Percentiles rank a stretch among this genome's conserved stretches.
These are phyloP conservation scores for Caenorhabditis sinica DNA, from an alignment of 2,888 invertebrate genomes.

Conservation along the genomic window DNA sequence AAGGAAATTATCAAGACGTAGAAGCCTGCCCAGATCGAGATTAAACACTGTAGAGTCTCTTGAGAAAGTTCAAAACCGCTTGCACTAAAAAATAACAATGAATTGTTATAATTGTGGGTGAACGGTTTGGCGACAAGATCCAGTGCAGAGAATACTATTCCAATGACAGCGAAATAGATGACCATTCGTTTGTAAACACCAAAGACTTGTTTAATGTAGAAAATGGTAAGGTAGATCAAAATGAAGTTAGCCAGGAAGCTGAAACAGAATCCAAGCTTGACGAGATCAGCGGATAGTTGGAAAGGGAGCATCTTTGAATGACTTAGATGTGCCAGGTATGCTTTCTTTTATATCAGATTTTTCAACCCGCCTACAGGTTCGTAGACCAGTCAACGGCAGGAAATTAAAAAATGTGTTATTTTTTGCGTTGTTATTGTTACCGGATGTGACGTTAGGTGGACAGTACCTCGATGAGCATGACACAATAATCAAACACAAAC, in stretches of 20 bases:
- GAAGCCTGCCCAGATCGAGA: conserved; percentile 11
- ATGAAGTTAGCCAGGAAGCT: background rate
- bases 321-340: no score
- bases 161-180: background rate
- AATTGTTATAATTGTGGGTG: conserved; percentile 8
- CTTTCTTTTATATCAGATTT: no score
- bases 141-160: background rate
- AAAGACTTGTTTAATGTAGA: conserved; percentile 5
- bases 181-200: conserved; percentile 11
- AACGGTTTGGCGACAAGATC: conserved; percentile 3
- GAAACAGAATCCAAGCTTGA: background rate
- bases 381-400: no score
- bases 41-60: background rate
- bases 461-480: no score
- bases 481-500: no score
- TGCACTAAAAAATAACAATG: background rate
- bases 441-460: no score
- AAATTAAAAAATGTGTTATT: no score
- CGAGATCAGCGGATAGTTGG: no score
- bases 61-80: background rate
- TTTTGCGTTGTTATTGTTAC: no score
- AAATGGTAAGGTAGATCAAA: background rate
- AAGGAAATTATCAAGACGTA: conserved; percentile 11
- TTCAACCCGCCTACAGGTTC: no score
- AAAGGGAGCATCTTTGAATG: no score